Percentiles rank a stretch among this genome's conserved stretches.
Conservation (phyloP, 2,797 vertebrate genomes). For the Rhynchotus rufescens region DNA sequence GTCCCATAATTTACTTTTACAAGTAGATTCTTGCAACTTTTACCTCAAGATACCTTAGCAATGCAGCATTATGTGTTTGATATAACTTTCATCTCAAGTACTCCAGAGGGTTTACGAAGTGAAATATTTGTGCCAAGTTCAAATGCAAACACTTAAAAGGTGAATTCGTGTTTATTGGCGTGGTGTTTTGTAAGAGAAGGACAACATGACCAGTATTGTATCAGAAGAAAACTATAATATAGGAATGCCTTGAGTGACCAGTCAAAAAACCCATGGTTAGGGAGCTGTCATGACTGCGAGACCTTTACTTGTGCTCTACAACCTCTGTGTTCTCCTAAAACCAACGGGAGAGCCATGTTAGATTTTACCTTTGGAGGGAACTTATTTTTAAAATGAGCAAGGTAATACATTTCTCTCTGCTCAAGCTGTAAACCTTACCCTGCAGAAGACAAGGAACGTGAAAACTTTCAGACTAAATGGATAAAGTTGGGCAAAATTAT, state of each 20-base stretch:
- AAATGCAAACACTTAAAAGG: background rate
- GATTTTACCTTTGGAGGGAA: background rate
- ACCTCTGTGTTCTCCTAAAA: background rate
- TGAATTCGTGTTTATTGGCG: background rate
- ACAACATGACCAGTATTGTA: background rate
- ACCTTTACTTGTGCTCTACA: background rate
- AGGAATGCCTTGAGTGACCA: background rate
- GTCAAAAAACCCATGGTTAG: background rate
- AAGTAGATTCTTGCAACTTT: background rate
- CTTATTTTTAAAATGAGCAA: background rate
- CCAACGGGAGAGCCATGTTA: background rate
- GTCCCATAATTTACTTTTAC: background rate
- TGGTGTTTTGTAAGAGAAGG: background rate
- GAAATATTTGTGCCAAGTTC: background rate
- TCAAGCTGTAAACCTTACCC: background rate
- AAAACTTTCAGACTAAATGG: background rate
- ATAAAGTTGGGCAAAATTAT: background rate
- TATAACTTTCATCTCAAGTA: background rate
- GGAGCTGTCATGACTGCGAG: background rate
- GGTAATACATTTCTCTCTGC: background rate
- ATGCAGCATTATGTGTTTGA: background rate
- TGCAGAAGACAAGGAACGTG: conserved; percentile 3
- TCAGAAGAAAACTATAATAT: background rate
- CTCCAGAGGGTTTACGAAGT: background rate
- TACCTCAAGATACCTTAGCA: background rate